Evolutionary conservation across 2,113 vertebrate species (phyloP).

Genomic region (Zingel zingel): DNA sequence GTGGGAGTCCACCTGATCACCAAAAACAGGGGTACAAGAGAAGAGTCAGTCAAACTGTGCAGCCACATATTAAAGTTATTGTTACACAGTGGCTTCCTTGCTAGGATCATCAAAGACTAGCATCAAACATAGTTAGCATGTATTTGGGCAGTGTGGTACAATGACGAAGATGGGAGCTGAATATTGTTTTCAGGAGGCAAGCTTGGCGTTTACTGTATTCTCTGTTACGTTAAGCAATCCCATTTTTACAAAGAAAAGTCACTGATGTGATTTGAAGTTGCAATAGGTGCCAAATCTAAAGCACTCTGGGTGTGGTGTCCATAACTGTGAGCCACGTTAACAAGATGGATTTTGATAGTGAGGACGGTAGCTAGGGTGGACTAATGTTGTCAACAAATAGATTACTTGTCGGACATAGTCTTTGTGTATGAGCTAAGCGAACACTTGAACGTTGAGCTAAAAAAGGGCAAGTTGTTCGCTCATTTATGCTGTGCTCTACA

Average conservation of each 20-base stretch:
- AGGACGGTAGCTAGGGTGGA: not conserved
- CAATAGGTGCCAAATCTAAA: not conserved
- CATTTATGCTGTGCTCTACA: not conserved
- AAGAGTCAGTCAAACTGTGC: not conserved
- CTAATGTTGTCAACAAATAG: not conserved
- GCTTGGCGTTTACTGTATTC: too few species aligned
- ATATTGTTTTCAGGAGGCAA: not conserved
- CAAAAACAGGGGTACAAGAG: not conserved
- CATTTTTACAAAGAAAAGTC: not conserved
- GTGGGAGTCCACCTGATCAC: slow-evolving; percentile 95
- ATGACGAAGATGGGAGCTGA: too few species aligned
- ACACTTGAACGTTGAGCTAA: not conserved
- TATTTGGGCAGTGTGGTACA: not conserved
- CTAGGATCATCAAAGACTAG: too few species aligned
- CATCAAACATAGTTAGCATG: not conserved
- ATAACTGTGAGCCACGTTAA: slow-evolving; percentile 2
- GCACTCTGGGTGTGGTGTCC: slow-evolving; percentile 73
- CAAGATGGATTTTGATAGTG: not conserved
- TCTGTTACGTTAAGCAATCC: not conserved
- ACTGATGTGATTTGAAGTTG: not conserved
- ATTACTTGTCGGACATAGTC: fast-evolving
- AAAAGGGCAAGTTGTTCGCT: not conserved
- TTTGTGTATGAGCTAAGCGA: not conserved
- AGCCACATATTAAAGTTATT: not conserved
- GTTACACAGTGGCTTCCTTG: not conserved